These are phyloP conservation scores for Tetraneura akinire DNA, from an alignment of 1,140 invertebrate genomes.

Conservation along the genomic window DNA sequence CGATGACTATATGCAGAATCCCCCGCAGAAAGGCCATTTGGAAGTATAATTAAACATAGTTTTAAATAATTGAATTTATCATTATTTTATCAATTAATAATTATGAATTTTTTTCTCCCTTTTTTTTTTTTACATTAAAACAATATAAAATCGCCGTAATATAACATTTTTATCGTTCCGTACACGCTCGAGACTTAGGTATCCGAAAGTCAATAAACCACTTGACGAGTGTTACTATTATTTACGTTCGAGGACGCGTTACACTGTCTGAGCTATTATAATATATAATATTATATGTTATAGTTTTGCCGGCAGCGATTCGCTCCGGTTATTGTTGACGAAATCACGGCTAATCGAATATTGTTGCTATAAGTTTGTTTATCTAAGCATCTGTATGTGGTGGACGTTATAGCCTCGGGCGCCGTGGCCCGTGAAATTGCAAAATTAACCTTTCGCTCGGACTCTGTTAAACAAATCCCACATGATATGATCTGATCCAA, in stretches of 20 bases:
- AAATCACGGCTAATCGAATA: constrained; percentile 42
- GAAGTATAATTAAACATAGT: too few species aligned
- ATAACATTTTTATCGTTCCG: too few species aligned
- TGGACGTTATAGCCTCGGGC: constrained; percentile 42
- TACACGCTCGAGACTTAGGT: too few species aligned
- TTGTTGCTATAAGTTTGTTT: constrained; percentile 40
- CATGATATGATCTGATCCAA: not conserved
- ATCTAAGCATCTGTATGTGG: constrained; percentile 39
- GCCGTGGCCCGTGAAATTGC: constrained; percentile 41
- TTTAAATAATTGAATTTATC: too few species aligned
- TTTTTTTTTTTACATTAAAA: too few species aligned
- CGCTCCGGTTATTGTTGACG: constrained; percentile 50
- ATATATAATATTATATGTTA: constrained; percentile 2
- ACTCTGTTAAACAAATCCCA: not conserved
- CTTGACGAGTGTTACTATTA: too few species aligned
- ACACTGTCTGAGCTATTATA: not conserved
- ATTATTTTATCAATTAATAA: too few species aligned
- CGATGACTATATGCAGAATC: too few species aligned
- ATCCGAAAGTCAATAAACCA: not conserved
- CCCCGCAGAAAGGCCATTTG: too few species aligned
- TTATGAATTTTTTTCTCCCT: too few species aligned
- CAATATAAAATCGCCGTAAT: too few species aligned
- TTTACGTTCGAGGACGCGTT: constrained; percentile 33
- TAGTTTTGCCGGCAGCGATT: constrained; percentile 27
- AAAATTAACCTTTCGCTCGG: constrained; percentile 47